Percentiles rank a stretch among this genome's conserved stretches.
phyloP scores from a whole-genome alignment of 2,797 vertebrate genomes.

The Ctenopoma multispine region DNA sequence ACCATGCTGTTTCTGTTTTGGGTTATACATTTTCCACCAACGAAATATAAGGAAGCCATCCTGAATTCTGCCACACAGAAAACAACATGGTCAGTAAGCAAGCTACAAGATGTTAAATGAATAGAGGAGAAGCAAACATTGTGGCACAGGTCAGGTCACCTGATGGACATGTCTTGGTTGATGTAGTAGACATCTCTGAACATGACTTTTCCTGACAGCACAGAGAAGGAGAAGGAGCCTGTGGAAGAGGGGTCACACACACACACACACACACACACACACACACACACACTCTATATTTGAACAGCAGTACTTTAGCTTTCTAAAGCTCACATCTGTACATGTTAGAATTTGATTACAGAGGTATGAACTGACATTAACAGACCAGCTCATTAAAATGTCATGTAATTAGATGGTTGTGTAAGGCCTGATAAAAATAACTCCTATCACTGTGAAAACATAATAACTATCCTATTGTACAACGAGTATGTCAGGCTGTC shows the following conservation, averaged over 20 bases:
- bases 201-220: conserved; percentile 99
- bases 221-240: conserved; percentile 99
- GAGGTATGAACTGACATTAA: not conserved
- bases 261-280: not conserved
- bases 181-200: conserved; percentile 98
- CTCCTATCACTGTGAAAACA: conserved; percentile 1
- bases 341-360: not conserved
- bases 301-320: not conserved
- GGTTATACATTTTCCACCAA: conserved; percentile 99
- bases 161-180: conserved; percentile 97
- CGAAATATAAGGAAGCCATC: conserved; percentile 99
- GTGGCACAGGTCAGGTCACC: conserved; percentile 80
- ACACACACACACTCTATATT: not conserved
- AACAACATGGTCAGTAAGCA: not conserved
- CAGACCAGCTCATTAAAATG: conserved; percentile 17
- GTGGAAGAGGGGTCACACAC: conserved; percentile 22
- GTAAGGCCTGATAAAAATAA: conserved; percentile 17
- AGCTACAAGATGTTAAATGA: not conserved
- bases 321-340: not conserved
- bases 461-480: conserved; percentile 37
- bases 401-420: conserved; percentile 4
- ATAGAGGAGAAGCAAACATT: not conserved
- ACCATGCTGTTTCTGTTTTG: conserved; percentile 99
- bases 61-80: conserved; percentile 88
- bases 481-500: no score